Base-by-base conservation (phyloP, 2,113 vertebrate species). In the Cyprinodon brontotheroides region DNA sequence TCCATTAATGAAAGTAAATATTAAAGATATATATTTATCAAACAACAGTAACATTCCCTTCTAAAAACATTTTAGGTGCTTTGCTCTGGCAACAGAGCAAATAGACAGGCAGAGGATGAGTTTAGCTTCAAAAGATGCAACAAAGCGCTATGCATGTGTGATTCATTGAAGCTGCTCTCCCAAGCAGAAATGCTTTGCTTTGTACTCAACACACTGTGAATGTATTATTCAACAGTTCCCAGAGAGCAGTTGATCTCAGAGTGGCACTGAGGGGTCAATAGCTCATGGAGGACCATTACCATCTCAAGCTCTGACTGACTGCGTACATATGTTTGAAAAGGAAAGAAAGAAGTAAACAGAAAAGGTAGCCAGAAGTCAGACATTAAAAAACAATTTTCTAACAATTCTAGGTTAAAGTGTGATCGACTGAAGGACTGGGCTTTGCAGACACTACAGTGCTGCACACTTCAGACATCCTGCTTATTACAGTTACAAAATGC, bases 181-280 rank as follows among this genome's bases (percentile, higher is more conserved):
- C 68, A 60, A 45, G 73, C 72, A 70, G 78, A 75, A 75, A 68
- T 36, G 72, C 79, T 75, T 13, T 3, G 10, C 69, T 85, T 78
- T 84, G 76, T 87, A 66, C 73, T 57, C 50, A 15, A 20, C 17
- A 57, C 50, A 57, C 50, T 68, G 68, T 62, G 66, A 11, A 83
- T 87, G 87, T 82, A 80, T 87, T 87, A 88, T 89, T 87, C 86
- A 89, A 74, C 37, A 74, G 61, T 67, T 76, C 70, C 50, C 43
- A 4, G 60, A 61, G 81, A 84, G 83, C 60, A 61, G 70, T 38
- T 73, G 65, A 80, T 87, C 59, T 76, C 63, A 74, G 77, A 76
- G 84, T 65, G 74, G 76, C 78, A 63, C 82, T 37, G 80, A 76
- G 84, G 84, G 84, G 87, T 91, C 82, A 85, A 66, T 68, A 76